Evolutionary conservation across 2,113 vertebrate species (phyloP).

Genomic region (Gallinago media): DNA sequence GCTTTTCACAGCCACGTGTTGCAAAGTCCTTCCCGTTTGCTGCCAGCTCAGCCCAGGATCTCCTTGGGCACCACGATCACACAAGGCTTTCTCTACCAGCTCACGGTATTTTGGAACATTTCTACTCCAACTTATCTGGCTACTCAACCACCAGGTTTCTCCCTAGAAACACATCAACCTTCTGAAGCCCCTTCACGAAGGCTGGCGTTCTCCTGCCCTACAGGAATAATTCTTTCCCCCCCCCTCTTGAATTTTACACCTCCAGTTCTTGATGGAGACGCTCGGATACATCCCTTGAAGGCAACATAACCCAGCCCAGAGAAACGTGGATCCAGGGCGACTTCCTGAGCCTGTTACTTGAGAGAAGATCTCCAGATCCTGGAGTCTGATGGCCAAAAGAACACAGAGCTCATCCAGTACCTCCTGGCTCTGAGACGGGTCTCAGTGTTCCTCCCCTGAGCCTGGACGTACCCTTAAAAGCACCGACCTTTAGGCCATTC

Average conservation of each 20-base stretch:
- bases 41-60: not conserved
- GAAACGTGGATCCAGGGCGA: not conserved
- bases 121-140: not conserved
- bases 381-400: not conserved
- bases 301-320: not conserved
- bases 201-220: not conserved
- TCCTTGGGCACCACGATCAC: not conserved
- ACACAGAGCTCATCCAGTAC: not conserved
- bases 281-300: not conserved
- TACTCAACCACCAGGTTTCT: not conserved
- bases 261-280: not conserved
- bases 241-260: accelerated
- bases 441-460: not conserved
- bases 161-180: not conserved
- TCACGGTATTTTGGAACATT: not conserved
- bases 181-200: not conserved
- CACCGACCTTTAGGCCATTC: not conserved
- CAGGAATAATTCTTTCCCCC: not conserved
- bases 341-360: not conserved
- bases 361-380: not conserved
- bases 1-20: not conserved
- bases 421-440: not conserved
- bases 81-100: not conserved
- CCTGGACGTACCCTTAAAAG: not conserved
- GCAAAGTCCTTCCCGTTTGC: not conserved